phyloP scores from a whole-genome alignment of 1,140 invertebrate genomes.

The Eumeta japonica region DNA sequence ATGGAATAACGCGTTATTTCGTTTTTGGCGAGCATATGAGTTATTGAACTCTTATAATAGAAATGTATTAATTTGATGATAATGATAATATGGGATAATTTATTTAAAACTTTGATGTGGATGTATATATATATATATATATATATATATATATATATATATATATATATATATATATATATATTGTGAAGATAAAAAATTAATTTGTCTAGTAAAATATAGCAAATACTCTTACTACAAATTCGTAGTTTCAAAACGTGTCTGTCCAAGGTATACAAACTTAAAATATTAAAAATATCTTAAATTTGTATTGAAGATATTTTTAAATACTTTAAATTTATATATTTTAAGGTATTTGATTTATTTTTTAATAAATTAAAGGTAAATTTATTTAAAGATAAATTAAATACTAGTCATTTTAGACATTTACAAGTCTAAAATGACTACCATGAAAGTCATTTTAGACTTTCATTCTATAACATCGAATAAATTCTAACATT shows the following conservation, averaged over 20 bases:
- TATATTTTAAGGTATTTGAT: not conserved
- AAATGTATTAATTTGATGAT: conserved; percentile 1
- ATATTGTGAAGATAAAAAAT: too few species aligned
- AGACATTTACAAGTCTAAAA: too few species aligned
- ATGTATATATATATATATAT: too few species aligned
- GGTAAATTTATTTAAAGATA: not conserved
- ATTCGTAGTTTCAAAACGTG: too few species aligned
- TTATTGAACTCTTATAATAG: not conserved
- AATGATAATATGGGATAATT: not conserved
- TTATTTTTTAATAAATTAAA: not conserved
- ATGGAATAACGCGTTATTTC: not conserved
- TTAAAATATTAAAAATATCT: too few species aligned
- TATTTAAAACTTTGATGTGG: not conserved
- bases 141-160: too few species aligned
- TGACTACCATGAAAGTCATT: not conserved
- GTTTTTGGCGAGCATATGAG: not conserved
- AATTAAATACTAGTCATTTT: too few species aligned
- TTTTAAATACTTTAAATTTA: not conserved
- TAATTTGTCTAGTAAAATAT: too few species aligned
- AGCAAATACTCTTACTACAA: too few species aligned
- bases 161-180: too few species aligned
- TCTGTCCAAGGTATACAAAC: too few species aligned
- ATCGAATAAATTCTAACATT: not conserved
- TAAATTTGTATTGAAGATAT: not conserved
- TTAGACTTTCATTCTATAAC: not conserved